phyloP scores from a whole-genome alignment of 2,797 vertebrate genomes.

The Atherinosoma microstoma region DNA sequence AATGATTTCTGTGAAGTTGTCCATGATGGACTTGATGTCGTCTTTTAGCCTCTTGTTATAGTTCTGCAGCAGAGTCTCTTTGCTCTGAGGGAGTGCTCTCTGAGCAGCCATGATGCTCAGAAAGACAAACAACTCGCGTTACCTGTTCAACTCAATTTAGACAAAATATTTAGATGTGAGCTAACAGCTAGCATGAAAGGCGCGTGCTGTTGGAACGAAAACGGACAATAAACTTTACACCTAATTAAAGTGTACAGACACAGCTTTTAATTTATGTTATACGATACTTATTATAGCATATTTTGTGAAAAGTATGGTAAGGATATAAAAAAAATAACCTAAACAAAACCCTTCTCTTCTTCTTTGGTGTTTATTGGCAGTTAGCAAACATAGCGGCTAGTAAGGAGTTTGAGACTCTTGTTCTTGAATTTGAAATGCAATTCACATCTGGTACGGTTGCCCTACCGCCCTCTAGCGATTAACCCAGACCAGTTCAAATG shows the following conservation, averaged over 20 bases:
- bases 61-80: slow-evolving; percentile 94
- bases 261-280: neutral
- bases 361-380: neutral
- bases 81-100: slow-evolving; percentile 93
- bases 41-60: slow-evolving; percentile 99
- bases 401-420: slow-evolving; percentile 1
- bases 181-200: slow-evolving; percentile 25
- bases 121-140: neutral
- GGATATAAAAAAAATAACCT: neutral
- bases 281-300: slow-evolving; percentile 33
- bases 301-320: neutral
- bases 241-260: neutral
- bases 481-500: too few species aligned
- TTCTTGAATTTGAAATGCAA: neutral
- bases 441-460: neutral
- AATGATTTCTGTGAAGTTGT: slow-evolving; percentile 97
- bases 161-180: neutral
- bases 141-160: slow-evolving; percentile 8
- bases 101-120: slow-evolving; percentile 86
- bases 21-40: slow-evolving; percentile 93
- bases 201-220: neutral
- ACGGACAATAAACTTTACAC: neutral
- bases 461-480: slow-evolving; percentile 28
- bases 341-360: neutral
- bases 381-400: neutral